Percentiles rank a stretch among this genome's conserved stretches.
Evolutionary conservation across 1,140 invertebrate genomes (phyloP).

Genomic region (Lethrus apterus): DNA sequence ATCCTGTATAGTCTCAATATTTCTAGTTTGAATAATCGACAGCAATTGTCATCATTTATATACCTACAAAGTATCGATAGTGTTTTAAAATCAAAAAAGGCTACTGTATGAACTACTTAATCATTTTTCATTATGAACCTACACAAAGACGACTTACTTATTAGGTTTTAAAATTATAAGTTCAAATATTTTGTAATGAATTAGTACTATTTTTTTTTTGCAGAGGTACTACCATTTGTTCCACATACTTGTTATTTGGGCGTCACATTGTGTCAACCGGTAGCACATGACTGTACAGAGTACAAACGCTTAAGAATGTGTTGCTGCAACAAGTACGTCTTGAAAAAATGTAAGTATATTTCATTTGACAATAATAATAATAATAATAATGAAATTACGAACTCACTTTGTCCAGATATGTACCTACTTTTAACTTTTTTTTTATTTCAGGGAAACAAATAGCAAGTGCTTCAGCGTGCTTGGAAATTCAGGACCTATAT

Average conservation of each 20-base stretch:
- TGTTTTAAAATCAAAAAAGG: too few relatives aligned
- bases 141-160: too few relatives aligned
- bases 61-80: too few relatives aligned
- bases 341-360: slow-evolving; percentile 52
- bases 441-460: slow-evolving; percentile 2
- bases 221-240: slow-evolving; percentile 58
- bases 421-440: neutral
- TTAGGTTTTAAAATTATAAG: too few relatives aligned
- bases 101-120: too few relatives aligned
- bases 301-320: slow-evolving; percentile 57
- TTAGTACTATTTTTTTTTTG: slow-evolving; percentile 22
- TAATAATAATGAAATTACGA: neutral
- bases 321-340: slow-evolving; percentile 56
- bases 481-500: neutral
- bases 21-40: too few relatives aligned
- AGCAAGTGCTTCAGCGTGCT: neutral
- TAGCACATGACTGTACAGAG: slow-evolving; percentile 53
- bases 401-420: neutral
- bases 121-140: too few relatives aligned
- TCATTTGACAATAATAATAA: too few relatives aligned
- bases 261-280: slow-evolving; percentile 49
- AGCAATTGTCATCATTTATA: too few relatives aligned
- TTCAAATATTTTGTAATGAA: too few relatives aligned
- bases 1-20: too few relatives aligned
- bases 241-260: slow-evolving; percentile 61